phyloP scores from a whole-genome alignment of 2,888 invertebrate species.

The Uloborus plumipes region DNA sequence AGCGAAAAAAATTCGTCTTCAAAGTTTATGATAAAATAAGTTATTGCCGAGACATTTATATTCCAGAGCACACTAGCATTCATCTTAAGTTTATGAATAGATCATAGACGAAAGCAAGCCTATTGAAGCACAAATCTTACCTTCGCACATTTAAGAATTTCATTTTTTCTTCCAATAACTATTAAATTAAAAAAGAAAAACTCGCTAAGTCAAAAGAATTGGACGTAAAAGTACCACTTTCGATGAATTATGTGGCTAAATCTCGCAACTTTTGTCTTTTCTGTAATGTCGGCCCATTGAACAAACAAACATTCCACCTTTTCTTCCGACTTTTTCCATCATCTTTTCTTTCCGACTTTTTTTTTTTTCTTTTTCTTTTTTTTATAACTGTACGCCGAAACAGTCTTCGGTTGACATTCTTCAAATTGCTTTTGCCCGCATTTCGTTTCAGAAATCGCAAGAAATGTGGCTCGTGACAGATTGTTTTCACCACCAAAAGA shows the following conservation, averaged over 20 bases:
- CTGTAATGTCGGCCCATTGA: constrained; percentile 35
- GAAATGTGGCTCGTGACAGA: constrained; percentile 40
- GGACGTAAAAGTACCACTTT: constrained; percentile 42
- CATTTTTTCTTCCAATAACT: no score
- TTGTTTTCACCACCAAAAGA: constrained; percentile 35
- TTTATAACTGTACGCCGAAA: constrained; percentile 33
- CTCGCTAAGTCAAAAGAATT: constrained; percentile 15
- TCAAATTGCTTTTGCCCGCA: constrained; percentile 54
- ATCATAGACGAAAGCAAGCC: no score
- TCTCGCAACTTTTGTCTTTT: constrained; percentile 37
- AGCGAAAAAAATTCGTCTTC: no score
- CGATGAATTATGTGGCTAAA: constrained; percentile 49
- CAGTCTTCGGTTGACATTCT: constrained; percentile 55
- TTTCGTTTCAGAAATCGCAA: constrained; percentile 53
- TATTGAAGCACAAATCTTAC: no score
- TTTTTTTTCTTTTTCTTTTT: constrained; percentile 28
- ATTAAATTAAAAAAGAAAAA: constrained; percentile 17
- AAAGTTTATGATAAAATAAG: no score
- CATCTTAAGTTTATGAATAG: no score
- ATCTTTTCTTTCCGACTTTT: not conserved
- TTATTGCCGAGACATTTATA: no score
- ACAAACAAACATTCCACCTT: constrained; percentile 40
- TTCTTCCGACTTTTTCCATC: constrained; percentile 18
- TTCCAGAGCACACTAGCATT: no score
- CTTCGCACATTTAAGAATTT: no score